Evolutionary conservation across 2,888 invertebrate species (phyloP).

Genomic region (Syrista parreyssii): DNA sequence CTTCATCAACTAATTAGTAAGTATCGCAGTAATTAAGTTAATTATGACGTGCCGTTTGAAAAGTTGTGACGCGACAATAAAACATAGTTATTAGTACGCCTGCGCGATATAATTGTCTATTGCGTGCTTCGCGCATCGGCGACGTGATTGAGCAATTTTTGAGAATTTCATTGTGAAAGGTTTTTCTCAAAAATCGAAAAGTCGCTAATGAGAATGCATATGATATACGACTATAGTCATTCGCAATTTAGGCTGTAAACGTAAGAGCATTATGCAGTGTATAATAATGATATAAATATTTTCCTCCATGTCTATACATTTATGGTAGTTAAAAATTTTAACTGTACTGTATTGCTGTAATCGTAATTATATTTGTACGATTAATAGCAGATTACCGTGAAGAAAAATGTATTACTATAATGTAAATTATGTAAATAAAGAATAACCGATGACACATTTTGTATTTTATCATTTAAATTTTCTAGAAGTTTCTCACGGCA

Average conservation of each 20-base stretch:
- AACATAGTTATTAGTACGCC: constrained; percentile 56
- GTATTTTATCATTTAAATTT: no score
- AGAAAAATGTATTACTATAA: no score
- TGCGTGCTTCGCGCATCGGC: constrained; percentile 25
- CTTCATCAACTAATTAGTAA: background rate
- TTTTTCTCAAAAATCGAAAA: background rate
- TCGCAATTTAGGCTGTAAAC: constrained; percentile 32
- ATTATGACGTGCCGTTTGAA: constrained; percentile 37
- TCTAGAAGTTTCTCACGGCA: no score
- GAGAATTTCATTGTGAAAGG: background rate
- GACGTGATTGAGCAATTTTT: constrained; percentile 4
- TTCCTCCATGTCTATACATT: no score
- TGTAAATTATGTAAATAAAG: no score
- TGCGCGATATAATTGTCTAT: constrained; percentile 36
- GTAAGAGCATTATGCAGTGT: constrained; percentile 13
- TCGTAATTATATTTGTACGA: no score
- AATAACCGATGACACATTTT: no score
- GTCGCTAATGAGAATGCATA: constrained; percentile 22
- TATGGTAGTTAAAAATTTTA: no score
- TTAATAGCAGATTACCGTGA: no score
- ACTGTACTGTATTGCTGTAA: no score
- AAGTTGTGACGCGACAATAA: constrained; percentile 65
- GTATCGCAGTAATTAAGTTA: constrained; percentile 22
- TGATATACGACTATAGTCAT: constrained; percentile 29
- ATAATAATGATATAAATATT: no score